Evolutionary conservation across 2,113 vertebrate genomes (phyloP), one percentile per base, ranked within the genome.

Genomic region (Ibidorhyncha struthersii): DNA sequence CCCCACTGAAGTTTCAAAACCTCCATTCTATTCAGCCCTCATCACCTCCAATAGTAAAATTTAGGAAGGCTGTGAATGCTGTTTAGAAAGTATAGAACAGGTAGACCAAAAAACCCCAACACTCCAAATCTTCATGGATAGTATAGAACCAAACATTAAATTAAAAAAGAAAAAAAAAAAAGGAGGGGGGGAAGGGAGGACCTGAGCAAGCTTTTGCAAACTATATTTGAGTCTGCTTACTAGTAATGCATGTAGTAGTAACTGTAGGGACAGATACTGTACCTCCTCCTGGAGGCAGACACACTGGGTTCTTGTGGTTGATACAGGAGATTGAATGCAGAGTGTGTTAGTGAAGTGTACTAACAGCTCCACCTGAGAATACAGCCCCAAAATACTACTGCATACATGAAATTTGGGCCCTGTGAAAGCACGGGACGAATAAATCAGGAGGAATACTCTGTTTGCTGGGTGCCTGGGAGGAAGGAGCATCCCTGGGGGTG

Each of bases 111-210:
- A 73, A 32, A 36, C 9, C 0, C n/a, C 5, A 87, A 3, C 6
- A 20, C 25, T 7, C 34, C 7, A 12, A 9, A 3, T 47, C 34
- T 61, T 82, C 25, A 3, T 71, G 47, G 50, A 5, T 25, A 7
- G 11, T 30, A 9, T 30, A 47, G 49, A 59, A 85, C 14, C 14
- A 71, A 84, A 71, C 14, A 12, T 43, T 34, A 38, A 58, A 34
- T 22, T 13, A 66, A 77, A 15, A 11, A 16, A 41, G 19, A 49
- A 26, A 40, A 10, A 21, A 10, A 1, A 8, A 18, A 8, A 1
- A 2, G 6, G 1, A 1, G 2, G 4, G 2, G 4, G 6, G 8
- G 8, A 7, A 26, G 9, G 23, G 17, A 18, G 10, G 55, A 71
- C 26, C 14, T 27, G 50, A 61, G 41, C 26, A 66, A 49, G 29